Conservation (phyloP, 2,113 vertebrate genomes). For the Sylvia atricapilla region DNA sequence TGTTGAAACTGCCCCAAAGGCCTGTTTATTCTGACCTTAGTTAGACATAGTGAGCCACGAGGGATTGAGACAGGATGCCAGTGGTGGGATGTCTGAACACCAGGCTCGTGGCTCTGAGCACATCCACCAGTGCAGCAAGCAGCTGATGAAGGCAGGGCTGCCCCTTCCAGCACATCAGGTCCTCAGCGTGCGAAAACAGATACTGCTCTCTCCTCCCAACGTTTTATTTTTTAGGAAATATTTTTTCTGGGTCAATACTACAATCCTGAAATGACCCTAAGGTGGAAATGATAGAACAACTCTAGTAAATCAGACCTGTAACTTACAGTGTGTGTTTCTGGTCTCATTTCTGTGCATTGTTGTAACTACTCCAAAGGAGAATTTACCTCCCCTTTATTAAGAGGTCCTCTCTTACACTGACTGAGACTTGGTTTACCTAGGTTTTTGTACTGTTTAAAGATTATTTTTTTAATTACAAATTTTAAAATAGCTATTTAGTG, state of each 20-base stretch:
- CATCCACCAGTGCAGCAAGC: background rate
- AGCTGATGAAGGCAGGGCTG: background rate
- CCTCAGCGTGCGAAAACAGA: background rate
- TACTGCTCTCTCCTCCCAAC: background rate
- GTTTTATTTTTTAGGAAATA: background rate
- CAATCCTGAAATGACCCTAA: background rate
- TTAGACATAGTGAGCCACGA: background rate
- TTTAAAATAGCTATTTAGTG: constrained; percentile 18
- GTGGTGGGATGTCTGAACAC: background rate
- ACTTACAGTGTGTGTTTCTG: background rate
- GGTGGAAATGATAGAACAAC: background rate
- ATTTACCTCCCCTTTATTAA: background rate
- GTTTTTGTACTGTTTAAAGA: constrained; percentile 38
- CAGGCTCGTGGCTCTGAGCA: background rate
- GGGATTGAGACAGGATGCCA: background rate
- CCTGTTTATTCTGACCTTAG: background rate
- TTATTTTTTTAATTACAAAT: background rate
- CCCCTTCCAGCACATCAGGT: fast-evolving
- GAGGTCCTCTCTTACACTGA: background rate
- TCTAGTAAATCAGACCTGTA: constrained; percentile 34
- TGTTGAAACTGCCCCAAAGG: background rate
- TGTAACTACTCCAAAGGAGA: background rate
- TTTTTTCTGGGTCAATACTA: background rate
- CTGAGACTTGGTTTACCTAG: background rate
- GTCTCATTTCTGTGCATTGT: constrained; percentile 16